Evolutionary conservation across 2,797 vertebrate genomes (phyloP), one percentile per base, ranked within the genome.

Genomic region (Stomatorhinus walkeri): DNA sequence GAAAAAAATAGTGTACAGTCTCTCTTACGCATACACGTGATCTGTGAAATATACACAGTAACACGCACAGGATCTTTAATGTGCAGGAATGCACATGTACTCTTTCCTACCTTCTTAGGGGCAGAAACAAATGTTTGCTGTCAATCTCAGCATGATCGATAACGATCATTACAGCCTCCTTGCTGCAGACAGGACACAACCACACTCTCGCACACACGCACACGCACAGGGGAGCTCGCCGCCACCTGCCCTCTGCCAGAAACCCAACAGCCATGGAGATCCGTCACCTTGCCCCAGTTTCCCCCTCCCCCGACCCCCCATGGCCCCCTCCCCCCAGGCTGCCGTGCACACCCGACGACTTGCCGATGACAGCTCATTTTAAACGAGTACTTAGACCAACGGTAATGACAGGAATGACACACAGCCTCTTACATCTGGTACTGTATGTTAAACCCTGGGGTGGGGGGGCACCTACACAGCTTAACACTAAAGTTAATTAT

Each of bases 231-330:
- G 22, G 16, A 48, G 19, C 28, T 52, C 49, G 7, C 32, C 32
- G 12, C 89, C 56, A 56, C 68, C 88, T 89, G 84, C 48, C 51
- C 56, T 54, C 40, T 7, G 48, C 92, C 92, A 93, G 93, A 93
- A 93, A 92, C 92, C 92, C 92, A 72, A 91, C 93, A 92, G 89
- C 89, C 88, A 89, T 85, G 87, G 88, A 36, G 87, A 95, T 95
- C 79, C 91, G 93, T 96, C 95, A 95, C 92, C 91, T 90, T 94
- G 95, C 91, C 93, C 95, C 93, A 95, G 92, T 95, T 92, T 40
- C 91, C 90, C 90, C 87, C 84, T 40, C 48, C 87, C 85, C 89
- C 46, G 2, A 61, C 6, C 54, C 16, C 32, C 85, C 6, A 10
- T 2, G 14, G 0, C 52, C 36, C 5, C 51, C 85, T 3, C 51